Evolutionary conservation across 2,888 invertebrate genomes (phyloP).

Genomic region (Drosophila falleni): DNA sequence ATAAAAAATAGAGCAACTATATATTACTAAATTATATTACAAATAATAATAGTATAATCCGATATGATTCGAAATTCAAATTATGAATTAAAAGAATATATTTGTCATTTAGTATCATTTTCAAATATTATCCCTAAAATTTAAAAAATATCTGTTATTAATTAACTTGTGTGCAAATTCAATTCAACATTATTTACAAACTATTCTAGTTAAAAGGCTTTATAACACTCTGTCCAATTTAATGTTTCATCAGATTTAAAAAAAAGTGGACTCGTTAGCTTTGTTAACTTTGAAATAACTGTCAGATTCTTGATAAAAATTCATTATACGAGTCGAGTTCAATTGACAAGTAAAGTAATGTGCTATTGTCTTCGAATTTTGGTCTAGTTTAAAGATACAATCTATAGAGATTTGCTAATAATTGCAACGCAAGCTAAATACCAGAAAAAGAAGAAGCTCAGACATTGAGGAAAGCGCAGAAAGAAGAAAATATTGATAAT

Average conservation of each 20-base stretch:
- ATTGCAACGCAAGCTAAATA: conserved; percentile 4
- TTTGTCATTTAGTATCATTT: no score
- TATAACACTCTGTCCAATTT: not conserved
- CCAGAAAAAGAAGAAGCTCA: not conserved
- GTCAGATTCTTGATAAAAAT: conserved; percentile 8
- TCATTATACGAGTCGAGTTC: conserved; percentile 1
- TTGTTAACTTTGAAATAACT: not conserved
- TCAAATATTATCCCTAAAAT: no score
- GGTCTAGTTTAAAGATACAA: conserved; percentile 12
- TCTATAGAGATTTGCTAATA: conserved; percentile 16
- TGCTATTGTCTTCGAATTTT: conserved; percentile 36
- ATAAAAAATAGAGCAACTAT: no score
- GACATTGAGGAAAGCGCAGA: not conserved
- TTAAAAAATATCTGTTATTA: no score
- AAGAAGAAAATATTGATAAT: not conserved
- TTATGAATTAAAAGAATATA: no score
- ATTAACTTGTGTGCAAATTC: no score
- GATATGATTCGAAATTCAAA: no score
- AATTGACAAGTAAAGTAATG: conserved; percentile 58
- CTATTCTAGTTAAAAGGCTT: no score
- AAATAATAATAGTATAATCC: no score
- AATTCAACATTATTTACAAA: no score
- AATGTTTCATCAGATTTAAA: not conserved
- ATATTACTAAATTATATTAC: no score
- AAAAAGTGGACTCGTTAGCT: not conserved